Base-by-base conservation (phyloP, 1,140 invertebrate genomes). In the Drosophila elegans region DNA sequence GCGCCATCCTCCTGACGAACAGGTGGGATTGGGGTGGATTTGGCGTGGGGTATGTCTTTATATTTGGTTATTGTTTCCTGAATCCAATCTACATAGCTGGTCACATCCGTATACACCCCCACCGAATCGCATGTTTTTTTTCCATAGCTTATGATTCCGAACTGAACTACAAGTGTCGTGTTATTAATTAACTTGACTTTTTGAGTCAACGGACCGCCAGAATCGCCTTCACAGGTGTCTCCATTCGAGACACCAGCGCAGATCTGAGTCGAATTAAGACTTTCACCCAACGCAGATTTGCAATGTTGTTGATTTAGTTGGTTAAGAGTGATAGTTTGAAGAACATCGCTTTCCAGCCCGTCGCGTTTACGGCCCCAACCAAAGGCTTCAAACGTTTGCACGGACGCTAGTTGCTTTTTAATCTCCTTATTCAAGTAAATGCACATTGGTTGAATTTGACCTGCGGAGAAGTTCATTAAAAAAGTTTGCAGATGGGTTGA, bases 401-500 rank as follows among this genome's bases (percentile, higher is more conserved):
- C 1, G 4, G 0, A 0, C 0, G 39, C 34, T 25, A 62, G 34
- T 4, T 1, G 0, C 0, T 6, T 25, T 29, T 25, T 59, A 1
- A 21, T 7, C 0, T 0, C 0, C 7, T 1, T 11, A 38, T 12
- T 11, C 45, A 13, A 21, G 0, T 9, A 13, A 13, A 66, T 62
- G 27, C 63, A 66, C 3, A 66, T 13, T 2, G 63, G 63, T 13
- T 13, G 46, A 9, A 49, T 13, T 3, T 1, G 12, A 13, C 0
- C 27, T 49, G 27, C 0, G 36, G 3, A 25, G 3, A n/a, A 25
- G 21, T 27, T 12, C 45, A 29, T 29, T 27, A 16, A 13, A 5
- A 27, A 27, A 11, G 4, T 2, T 7, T 6, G 9, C 10, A 6
- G 21, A 11, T 4, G 9, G 21, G 11, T 7, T 29, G 12, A n/a